These are phyloP conservation scores for Hiodon alosoides DNA, from an alignment of 2,113 vertebrate genomes.

Conservation along the genomic window DNA sequence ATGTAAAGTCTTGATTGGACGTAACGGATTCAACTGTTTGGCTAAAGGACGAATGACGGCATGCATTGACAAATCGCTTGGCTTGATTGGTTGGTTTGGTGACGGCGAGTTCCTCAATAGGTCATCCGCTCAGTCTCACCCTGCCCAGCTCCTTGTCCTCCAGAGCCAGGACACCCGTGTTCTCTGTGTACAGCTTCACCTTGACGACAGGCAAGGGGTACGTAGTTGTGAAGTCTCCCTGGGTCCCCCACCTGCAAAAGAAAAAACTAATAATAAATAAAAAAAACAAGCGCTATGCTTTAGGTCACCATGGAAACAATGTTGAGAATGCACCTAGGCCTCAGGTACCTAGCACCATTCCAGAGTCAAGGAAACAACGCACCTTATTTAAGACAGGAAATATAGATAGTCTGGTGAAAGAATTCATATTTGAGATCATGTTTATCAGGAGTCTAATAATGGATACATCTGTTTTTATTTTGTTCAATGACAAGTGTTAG, in stretches of 20 bases:
- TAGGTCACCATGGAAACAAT: background rate
- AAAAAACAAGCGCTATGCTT: background rate
- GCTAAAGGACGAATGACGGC: background rate
- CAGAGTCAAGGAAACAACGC: no score
- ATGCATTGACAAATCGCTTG: background rate
- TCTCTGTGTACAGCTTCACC: constrained; percentile 96
- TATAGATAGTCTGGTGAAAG: no score
- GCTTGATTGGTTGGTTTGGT: background rate
- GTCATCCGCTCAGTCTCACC: constrained; percentile 2
- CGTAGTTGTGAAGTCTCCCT: constrained; percentile 93
- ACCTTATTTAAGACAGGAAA: no score
- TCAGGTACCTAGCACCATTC: no score
- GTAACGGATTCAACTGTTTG: background rate
- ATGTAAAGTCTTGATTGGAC: background rate
- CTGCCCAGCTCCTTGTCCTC: constrained; percentile 41
- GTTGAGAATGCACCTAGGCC: no score
- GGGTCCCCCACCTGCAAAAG: constrained; percentile 88
- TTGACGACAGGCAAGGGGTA: constrained; percentile 90
- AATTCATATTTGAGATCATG: no score
- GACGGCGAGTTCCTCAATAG: background rate
- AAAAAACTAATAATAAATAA: no score
- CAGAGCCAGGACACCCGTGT: constrained; percentile 86
- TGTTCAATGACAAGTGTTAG: no score
- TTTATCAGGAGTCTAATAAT: no score
- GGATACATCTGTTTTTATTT: no score